Percentiles rank a stretch among this genome's conserved stretches.
phyloP scores from a whole-genome alignment of 1,140 invertebrate genomes.

The Cepaea nemoralis region DNA sequence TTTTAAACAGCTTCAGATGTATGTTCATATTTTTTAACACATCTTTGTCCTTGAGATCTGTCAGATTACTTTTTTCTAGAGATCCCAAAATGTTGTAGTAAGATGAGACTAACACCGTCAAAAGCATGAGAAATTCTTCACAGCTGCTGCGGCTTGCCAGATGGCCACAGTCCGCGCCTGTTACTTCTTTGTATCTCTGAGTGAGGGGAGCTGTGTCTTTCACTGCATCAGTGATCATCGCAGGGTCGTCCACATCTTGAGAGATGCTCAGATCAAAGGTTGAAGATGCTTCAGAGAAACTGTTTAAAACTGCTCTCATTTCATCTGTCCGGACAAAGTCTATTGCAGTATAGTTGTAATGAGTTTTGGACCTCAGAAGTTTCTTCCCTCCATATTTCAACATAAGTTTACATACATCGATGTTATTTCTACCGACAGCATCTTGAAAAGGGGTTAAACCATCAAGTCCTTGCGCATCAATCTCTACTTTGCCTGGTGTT shows the following conservation, averaged over 20 bases:
- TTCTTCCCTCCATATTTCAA: slow-evolving; percentile 60
- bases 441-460: slow-evolving; percentile 67
- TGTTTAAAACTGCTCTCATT: slow-evolving; percentile 45
- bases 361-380: slow-evolving; percentile 51
- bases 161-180: neutral
- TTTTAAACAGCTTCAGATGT: neutral
- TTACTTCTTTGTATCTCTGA: neutral
- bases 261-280: neutral
- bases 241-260: neutral
- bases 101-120: slow-evolving; percentile 7
- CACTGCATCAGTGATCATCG: neutral
- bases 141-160: neutral
- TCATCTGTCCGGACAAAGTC: slow-evolving; percentile 55
- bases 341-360: slow-evolving; percentile 47
- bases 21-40: neutral
- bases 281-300: too few relatives aligned
- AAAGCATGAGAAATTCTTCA: neutral
- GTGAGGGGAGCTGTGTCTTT: neutral
- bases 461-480: slow-evolving; percentile 51
- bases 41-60: neutral
- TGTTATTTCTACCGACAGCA: slow-evolving; percentile 57
- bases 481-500: slow-evolving; percentile 54
- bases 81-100: neutral
- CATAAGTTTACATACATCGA: slow-evolving; percentile 56
- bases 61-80: neutral